A percentile compares a stretch with the other conserved stretches of the same genome.
Evolutionary conservation across 2,888 invertebrate species (phyloP).

Genomic region (Nomada fucata): DNA sequence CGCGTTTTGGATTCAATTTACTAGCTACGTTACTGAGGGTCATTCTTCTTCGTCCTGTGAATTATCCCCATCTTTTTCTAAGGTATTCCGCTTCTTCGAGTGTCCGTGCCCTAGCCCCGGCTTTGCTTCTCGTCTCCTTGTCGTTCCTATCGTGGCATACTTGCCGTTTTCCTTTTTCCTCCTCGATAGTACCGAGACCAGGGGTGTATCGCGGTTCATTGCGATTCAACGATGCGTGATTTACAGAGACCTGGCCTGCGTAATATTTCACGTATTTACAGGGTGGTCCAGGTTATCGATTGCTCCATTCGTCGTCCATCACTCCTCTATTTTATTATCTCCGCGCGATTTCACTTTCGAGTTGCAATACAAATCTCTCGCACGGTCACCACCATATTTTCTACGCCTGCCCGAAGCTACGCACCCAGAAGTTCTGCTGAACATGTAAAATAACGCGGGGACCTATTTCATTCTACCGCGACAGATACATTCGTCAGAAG

Average conservation of each 20-base stretch:
- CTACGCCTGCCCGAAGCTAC: no score
- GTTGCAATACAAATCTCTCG: no score
- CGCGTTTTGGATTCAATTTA: background rate
- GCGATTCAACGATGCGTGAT: conserved; percentile 69
- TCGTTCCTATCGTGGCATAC: conserved; percentile 48
- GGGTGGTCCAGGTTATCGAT: conserved; percentile 58
- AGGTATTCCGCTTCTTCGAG: conserved; percentile 40
- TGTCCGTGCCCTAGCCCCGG: conserved; percentile 46
- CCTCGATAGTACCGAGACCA: conserved; percentile 39
- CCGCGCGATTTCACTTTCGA: background rate
- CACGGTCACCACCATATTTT: no score
- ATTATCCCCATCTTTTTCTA: conserved; percentile 34
- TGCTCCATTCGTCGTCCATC: conserved; percentile 28
- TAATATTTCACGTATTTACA: conserved; percentile 40
- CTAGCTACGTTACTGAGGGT: conserved; percentile 40
- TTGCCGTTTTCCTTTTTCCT: conserved; percentile 49
- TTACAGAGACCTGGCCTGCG: conserved; percentile 55
- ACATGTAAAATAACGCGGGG: background rate
- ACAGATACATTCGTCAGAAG: background rate
- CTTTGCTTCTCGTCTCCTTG: conserved; percentile 38
- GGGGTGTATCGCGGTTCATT: conserved; percentile 72
- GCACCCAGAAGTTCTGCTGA: no score
- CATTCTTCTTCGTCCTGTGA: conserved; percentile 50
- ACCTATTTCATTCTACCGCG: no score
- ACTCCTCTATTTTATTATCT: conserved; percentile 6